phyloP scores from a whole-genome alignment of 2,797 vertebrate genomes.

The Nothura maculosa region DNA sequence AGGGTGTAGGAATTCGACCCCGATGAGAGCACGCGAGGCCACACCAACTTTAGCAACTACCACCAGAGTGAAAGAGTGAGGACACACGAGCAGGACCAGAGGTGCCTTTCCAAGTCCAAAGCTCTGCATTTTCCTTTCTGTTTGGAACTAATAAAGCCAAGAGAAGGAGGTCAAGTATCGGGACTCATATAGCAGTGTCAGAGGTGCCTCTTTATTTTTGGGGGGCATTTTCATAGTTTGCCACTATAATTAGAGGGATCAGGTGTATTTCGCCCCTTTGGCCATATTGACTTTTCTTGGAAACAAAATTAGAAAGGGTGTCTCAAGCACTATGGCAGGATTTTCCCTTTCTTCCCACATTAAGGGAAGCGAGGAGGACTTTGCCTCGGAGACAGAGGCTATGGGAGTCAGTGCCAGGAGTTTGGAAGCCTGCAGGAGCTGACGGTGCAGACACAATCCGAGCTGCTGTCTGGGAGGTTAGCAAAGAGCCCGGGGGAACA shows the following conservation, averaged over 20 bases:
- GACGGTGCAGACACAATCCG: not conserved
- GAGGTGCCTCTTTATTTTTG: not conserved
- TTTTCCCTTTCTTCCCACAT: not conserved
- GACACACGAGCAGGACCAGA: not conserved
- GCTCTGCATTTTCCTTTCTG: not conserved
- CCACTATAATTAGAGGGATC: not conserved
- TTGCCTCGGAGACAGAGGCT: too few relatives aligned
- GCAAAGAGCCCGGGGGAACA: not conserved
- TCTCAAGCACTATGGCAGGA: accelerated
- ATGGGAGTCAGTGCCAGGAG: not conserved
- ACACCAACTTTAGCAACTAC: accelerated
- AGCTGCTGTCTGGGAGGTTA: not conserved
- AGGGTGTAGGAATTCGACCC: too few relatives aligned
- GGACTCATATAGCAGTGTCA: not conserved
- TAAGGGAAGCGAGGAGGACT: not conserved
- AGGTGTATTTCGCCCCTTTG: not conserved
- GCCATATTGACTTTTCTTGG: not conserved
- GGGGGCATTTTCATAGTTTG: not conserved
- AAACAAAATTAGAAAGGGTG: not conserved
- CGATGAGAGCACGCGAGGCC: not conserved
- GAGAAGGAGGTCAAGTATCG: not conserved
- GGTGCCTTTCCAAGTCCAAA: not conserved
- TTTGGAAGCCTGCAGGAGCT: not conserved
- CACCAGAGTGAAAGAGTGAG: not conserved
- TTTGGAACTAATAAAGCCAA: not conserved